These are phyloP conservation scores for Acanthochromis polyacanthus DNA, from an alignment of 2,113 vertebrate species.

Conservation along the genomic window DNA sequence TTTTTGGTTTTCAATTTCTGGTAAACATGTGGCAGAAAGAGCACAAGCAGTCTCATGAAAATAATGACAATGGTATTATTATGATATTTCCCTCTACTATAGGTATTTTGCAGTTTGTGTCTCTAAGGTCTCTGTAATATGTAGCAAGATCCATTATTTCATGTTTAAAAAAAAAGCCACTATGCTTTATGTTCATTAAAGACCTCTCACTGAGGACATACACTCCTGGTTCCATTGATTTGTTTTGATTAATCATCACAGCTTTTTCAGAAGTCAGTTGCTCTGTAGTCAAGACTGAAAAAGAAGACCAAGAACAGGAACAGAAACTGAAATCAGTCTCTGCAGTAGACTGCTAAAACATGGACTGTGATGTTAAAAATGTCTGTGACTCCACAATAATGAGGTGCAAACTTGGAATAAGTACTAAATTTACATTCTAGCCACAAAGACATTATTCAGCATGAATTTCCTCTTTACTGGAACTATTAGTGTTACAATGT, in stretches of 20 bases:
- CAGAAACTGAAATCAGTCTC: constrained; percentile 34
- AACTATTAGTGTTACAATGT: background rate
- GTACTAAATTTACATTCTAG: background rate
- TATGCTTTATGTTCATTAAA: background rate
- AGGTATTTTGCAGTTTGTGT: background rate
- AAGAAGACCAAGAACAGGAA: constrained; percentile 20
- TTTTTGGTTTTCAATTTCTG: constrained; percentile 18
- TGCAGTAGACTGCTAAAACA: constrained; percentile 1
- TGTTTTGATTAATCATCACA: background rate
- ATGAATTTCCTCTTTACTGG: background rate
- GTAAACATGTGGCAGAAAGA: background rate
- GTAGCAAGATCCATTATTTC: background rate
- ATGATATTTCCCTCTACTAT: background rate
- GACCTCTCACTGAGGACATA: background rate
- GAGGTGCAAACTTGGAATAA: constrained; percentile 9
- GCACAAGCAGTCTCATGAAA: background rate
- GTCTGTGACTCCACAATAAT: background rate
- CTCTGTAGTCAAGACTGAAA: background rate
- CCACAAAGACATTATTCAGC: background rate
- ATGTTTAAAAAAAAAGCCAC: background rate
- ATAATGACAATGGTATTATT: background rate
- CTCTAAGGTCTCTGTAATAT: background rate
- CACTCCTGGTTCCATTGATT: background rate
- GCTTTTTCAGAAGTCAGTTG: background rate
- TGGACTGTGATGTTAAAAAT: constrained; percentile 1